phyloP scores from a whole-genome alignment of 2,888 invertebrate species.

The Melolontha melolontha region DNA sequence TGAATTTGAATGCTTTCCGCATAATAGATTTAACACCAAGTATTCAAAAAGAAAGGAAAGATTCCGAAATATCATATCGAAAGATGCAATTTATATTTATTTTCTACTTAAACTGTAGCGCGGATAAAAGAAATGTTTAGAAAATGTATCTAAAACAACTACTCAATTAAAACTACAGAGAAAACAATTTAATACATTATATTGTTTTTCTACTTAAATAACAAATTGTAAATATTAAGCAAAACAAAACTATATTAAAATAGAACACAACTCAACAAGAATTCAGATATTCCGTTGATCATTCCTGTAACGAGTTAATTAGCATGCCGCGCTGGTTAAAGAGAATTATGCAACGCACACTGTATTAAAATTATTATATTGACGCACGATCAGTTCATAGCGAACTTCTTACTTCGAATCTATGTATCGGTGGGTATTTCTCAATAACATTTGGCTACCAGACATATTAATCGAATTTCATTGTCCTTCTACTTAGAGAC shows the following conservation, averaged over 20 bases:
- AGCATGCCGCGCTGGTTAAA: slow-evolving; percentile 11
- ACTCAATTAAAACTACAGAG: too few relatives aligned
- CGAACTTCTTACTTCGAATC: slow-evolving; percentile 10
- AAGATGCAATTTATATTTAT: too few relatives aligned
- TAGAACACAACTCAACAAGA: background rate
- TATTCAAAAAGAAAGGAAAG: too few relatives aligned
- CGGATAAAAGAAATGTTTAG: too few relatives aligned
- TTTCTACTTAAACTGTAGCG: too few relatives aligned
- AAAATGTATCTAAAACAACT: too few relatives aligned
- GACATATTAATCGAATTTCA: slow-evolving; percentile 13
- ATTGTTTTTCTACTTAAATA: too few relatives aligned
- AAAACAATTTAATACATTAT: too few relatives aligned
- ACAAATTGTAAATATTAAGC: too few relatives aligned
- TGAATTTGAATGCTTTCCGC: too few relatives aligned
- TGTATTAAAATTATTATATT: slow-evolving; percentile 24
- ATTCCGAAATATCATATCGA: too few relatives aligned
- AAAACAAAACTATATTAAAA: background rate
- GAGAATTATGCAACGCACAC: slow-evolving; percentile 24
- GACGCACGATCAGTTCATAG: slow-evolving; percentile 24
- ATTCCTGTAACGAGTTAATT: slow-evolving; percentile 20
- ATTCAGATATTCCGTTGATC: slow-evolving; percentile 9
- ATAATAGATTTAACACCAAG: too few relatives aligned
- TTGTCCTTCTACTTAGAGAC: slow-evolving; percentile 16
- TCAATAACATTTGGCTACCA: slow-evolving; percentile 33
- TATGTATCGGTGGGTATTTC: slow-evolving; percentile 25